Conservation (phyloP, 92 coral and sea anemone genomes). For the Porites cylindrica region DNA sequence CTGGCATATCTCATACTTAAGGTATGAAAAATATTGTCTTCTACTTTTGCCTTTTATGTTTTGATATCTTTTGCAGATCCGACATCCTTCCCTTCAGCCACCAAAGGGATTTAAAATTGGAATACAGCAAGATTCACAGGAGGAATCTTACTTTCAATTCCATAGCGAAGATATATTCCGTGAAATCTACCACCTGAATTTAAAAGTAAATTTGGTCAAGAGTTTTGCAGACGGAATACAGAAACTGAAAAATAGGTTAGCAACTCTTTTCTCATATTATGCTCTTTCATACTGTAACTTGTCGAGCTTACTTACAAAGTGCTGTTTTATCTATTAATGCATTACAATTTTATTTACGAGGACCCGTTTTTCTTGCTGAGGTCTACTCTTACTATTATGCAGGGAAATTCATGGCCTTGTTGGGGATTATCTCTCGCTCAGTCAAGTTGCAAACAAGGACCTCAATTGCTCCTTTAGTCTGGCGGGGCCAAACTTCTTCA, state of each 20-base stretch:
- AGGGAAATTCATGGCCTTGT: constrained; percentile 83
- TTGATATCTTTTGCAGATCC: constrained; percentile 28
- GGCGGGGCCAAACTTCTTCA: constrained; percentile 67
- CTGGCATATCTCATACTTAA: too few species aligned
- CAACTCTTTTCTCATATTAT: too few species aligned
- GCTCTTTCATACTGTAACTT: too few species aligned
- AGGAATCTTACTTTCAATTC: constrained; percentile 79
- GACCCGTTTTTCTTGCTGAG: too few species aligned
- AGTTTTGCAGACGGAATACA: constrained; percentile 63
- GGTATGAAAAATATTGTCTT: too few species aligned
- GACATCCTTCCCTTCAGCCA: constrained; percentile 61
- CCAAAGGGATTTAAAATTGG: constrained; percentile 81
- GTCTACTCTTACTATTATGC: neutral
- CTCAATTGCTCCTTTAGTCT: constrained; percentile 62
- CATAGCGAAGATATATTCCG: constrained; percentile 68
- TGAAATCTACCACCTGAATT: constrained; percentile 62
- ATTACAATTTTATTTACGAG: too few species aligned
- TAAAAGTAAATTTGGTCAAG: constrained; percentile 68
- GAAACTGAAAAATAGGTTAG: constrained; percentile 76
- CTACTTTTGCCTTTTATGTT: neutral
- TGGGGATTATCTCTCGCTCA: constrained; percentile 79
- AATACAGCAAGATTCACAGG: constrained; percentile 65
- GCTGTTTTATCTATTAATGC: too few species aligned
- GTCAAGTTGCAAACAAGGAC: constrained; percentile 57
- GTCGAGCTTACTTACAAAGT: too few species aligned